Percentiles rank a stretch among this genome's conserved stretches.
Evolutionary conservation across 2,797 vertebrate genomes (phyloP).

Genomic region (Fundulus diaphanus): DNA sequence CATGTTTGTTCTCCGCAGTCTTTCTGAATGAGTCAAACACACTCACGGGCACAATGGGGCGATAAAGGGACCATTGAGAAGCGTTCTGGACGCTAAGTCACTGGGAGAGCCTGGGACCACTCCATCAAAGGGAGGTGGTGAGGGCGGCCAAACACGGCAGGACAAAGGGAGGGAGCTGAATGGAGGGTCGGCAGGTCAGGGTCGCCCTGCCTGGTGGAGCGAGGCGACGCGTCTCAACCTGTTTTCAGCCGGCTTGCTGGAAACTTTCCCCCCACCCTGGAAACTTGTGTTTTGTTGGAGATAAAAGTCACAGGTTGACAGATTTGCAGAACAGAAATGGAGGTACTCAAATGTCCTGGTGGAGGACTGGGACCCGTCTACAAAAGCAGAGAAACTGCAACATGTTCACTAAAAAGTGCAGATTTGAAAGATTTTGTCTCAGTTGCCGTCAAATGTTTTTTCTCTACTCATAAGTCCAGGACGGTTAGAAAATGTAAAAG

Average conservation of each 20-base stretch:
- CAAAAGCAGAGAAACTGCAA: background rate
- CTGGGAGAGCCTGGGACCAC: slow-evolving; percentile 35
- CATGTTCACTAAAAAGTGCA: no score
- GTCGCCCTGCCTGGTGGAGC: background rate
- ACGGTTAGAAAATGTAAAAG: no score
- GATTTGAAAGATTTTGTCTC: no score
- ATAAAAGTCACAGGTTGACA: background rate
- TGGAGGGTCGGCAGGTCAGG: slow-evolving; percentile 3
- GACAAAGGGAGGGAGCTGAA: slow-evolving; percentile 38
- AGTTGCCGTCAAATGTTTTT: no score
- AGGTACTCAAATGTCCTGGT: background rate
- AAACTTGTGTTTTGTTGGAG: background rate
- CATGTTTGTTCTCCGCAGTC: slow-evolving; percentile 41
- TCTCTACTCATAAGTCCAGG: no score
- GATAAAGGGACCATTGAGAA: slow-evolving; percentile 56
- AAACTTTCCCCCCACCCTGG: background rate
- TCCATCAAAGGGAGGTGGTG: slow-evolving; percentile 47
- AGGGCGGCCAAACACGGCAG: slow-evolving; percentile 49
- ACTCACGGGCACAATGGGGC: slow-evolving; percentile 52
- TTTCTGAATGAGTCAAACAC: slow-evolving; percentile 44
- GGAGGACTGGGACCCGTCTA: background rate
- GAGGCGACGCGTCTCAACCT: background rate
- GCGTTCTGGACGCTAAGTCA: slow-evolving; percentile 34
- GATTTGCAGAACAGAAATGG: background rate
- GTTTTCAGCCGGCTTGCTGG: background rate